phyloP scores from a whole-genome alignment of 1,140 invertebrate genomes.

The Zaprionus kolodkinae region DNA sequence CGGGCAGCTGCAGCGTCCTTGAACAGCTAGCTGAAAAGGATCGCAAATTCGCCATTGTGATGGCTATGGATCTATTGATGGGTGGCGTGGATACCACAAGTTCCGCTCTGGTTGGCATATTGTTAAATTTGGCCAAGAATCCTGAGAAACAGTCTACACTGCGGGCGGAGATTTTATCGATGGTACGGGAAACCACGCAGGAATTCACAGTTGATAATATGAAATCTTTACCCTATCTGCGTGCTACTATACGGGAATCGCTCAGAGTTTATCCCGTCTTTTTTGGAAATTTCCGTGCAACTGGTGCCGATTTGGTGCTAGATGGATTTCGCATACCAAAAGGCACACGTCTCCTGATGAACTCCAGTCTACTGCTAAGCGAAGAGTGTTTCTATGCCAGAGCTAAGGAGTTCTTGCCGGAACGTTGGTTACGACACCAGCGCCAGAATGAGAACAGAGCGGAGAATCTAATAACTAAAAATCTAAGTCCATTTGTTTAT shows the following conservation, averaged over 20 bases:
- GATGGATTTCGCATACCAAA: slow-evolving; percentile 92
- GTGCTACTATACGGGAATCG: slow-evolving; percentile 86
- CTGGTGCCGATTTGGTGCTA: slow-evolving; percentile 90
- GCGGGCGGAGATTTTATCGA: slow-evolving; percentile 85
- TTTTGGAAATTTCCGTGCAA: slow-evolving; percentile 91
- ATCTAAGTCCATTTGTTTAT: slow-evolving; percentile 85
- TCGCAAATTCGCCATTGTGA: slow-evolving; percentile 86
- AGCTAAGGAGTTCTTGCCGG: slow-evolving; percentile 86
- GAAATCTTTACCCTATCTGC: slow-evolving; percentile 84
- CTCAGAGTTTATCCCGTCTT: slow-evolving; percentile 93
- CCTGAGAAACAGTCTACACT: slow-evolving; percentile 85
- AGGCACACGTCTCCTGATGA: slow-evolving; percentile 84
- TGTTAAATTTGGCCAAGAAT: slow-evolving; percentile 84
- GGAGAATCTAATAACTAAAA: slow-evolving; percentile 71
- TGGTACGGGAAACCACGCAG: slow-evolving; percentile 59
- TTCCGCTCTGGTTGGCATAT: slow-evolving; percentile 31
- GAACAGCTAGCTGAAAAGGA: slow-evolving; percentile 87
- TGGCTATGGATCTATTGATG: slow-evolving; percentile 89
- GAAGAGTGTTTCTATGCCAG: slow-evolving; percentile 85
- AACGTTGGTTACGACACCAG: slow-evolving; percentile 85
- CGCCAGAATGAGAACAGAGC: not conserved
- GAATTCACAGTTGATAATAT: slow-evolving; percentile 78
- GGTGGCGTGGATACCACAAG: slow-evolving; percentile 89
- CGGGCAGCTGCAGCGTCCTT: slow-evolving; percentile 84
- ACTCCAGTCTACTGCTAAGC: slow-evolving; percentile 79